Conservation (phyloP, 2,888 invertebrate genomes). For the Drosophila subquinaria region DNA sequence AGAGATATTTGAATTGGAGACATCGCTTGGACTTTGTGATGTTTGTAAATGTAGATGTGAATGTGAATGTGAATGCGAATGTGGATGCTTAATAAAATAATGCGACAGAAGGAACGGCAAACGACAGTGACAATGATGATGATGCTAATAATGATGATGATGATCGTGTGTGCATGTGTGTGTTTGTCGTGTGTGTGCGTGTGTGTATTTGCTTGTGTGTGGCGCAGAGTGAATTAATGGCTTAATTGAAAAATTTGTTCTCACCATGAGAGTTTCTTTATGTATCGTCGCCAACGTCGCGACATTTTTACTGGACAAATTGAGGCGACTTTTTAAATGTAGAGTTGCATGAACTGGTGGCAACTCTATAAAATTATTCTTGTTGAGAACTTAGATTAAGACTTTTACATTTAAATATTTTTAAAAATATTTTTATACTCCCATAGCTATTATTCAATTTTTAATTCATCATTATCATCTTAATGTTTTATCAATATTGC, state of each 20-base stretch:
- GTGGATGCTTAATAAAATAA: conserved; percentile 83
- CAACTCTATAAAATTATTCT: not conserved
- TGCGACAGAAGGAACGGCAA: conserved; percentile 82
- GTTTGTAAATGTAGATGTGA: conserved; percentile 39
- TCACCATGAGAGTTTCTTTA: conserved; percentile 76
- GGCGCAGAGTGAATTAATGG: conserved; percentile 83
- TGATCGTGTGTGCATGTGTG: conserved; percentile 37
- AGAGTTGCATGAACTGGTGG: conserved; percentile 23
- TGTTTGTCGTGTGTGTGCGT: conserved; percentile 21
- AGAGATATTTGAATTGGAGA: conserved; percentile 57
- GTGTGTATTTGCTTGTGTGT: conserved; percentile 54
- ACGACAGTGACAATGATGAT: conserved; percentile 47
- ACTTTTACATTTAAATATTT: not conserved
- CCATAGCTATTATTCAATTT: not conserved
- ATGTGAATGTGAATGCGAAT: conserved; percentile 31
- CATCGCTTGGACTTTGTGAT: conserved; percentile 58
- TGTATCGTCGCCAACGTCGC: conserved; percentile 27
- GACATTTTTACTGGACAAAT: conserved; percentile 61
- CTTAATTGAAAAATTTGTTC: conserved; percentile 85
- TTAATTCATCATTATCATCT: not conserved
- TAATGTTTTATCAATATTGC: not conserved
- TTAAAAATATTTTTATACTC: not conserved
- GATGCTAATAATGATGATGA: conserved; percentile 49
- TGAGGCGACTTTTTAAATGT: conserved; percentile 51
- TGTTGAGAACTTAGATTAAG: not conserved